Conservation (phyloP, 2,797 vertebrate species). For the Cryptoprocta ferox region DNA sequence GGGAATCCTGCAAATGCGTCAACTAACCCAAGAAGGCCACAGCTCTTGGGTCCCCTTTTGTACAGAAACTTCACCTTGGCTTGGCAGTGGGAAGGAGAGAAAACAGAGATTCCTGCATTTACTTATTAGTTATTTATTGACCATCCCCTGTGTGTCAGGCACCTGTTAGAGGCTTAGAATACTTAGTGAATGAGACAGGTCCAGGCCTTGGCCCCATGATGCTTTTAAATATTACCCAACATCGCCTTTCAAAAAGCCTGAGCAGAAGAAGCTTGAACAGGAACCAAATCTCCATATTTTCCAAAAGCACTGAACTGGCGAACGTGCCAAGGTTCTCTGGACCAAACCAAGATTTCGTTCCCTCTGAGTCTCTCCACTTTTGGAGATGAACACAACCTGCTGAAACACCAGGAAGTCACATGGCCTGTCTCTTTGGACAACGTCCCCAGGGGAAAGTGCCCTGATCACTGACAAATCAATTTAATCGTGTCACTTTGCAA, state of each 20-base stretch:
- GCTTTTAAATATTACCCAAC: slow-evolving; percentile 28
- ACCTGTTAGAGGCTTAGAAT: slow-evolving; percentile 37
- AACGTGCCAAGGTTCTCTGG: background rate
- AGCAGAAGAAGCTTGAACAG: slow-evolving; percentile 57
- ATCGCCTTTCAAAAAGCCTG: slow-evolving; percentile 23
- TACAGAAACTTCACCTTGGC: background rate
- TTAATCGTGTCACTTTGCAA: background rate
- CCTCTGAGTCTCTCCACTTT: background rate
- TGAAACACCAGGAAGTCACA: background rate
- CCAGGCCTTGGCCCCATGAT: background rate
- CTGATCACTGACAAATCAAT: background rate
- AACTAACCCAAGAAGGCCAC: background rate
- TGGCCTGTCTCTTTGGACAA: background rate
- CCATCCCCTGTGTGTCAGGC: background rate
- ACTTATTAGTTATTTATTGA: background rate
- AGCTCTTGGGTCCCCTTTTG: background rate
- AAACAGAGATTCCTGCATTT: background rate
- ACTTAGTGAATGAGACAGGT: background rate
- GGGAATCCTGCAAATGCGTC: background rate
- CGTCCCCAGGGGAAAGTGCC: background rate
- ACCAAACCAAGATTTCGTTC: background rate
- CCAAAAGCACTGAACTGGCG: slow-evolving; percentile 44
- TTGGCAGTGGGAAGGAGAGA: background rate
- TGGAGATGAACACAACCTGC: background rate
- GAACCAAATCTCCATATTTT: slow-evolving; percentile 54